Evolutionary conservation across 2,113 vertebrate species (phyloP).

Genomic region (Colinus virginianus): DNA sequence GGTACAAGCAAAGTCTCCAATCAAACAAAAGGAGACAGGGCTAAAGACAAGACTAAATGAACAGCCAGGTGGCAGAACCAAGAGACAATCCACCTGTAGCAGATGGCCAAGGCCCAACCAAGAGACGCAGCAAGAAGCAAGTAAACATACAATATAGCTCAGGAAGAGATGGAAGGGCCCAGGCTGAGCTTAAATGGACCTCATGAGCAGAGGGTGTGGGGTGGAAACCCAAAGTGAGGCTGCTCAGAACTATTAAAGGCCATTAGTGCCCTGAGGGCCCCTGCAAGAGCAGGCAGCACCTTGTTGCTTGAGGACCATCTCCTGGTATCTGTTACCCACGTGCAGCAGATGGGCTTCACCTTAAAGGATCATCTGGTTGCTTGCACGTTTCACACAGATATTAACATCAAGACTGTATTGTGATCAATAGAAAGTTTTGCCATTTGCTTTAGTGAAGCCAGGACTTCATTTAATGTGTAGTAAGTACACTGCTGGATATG

Average conservation of each 20-base stretch:
- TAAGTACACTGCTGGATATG: background rate
- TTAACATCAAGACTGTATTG: background rate
- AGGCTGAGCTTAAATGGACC: background rate
- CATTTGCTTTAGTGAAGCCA: background rate
- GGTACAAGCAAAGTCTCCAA: background rate
- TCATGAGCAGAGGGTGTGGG: background rate
- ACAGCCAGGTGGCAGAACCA: background rate
- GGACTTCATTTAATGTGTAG: background rate
- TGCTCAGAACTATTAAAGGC: background rate
- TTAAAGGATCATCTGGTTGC: background rate
- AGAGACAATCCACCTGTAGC: background rate
- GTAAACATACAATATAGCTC: background rate
- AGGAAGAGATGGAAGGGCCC: rapidly evolving
- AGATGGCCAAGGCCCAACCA: background rate
- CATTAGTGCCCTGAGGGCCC: background rate
- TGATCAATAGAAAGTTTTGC: background rate
- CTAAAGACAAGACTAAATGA: background rate
- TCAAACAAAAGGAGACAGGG: background rate
- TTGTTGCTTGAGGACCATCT: background rate
- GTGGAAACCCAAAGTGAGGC: background rate
- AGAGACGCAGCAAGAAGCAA: background rate
- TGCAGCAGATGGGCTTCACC: background rate
- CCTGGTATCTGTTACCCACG: background rate
- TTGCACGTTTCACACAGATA: background rate
- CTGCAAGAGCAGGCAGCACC: background rate